These are phyloP conservation scores for Hydrozoanthus gracilis DNA, from an alignment of 92 coral and sea anemone species.

Conservation along the genomic window DNA sequence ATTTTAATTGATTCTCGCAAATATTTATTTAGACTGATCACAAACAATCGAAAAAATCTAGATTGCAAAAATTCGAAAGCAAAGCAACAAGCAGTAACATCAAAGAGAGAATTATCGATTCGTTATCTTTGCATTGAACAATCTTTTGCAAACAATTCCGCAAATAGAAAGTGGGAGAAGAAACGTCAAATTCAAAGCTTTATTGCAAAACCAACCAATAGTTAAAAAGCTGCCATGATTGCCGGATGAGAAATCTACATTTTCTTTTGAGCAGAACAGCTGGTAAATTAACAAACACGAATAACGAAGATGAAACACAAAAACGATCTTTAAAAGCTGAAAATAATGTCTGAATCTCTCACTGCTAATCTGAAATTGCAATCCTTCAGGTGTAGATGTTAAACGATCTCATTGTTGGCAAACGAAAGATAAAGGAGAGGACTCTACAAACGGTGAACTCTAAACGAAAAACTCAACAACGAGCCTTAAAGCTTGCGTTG, in stretches of 20 bases:
- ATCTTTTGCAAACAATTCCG: neutral
- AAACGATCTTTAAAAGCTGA: neutral
- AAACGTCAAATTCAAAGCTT: neutral
- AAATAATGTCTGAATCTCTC: neutral
- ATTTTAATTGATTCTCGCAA: neutral
- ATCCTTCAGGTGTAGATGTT: neutral
- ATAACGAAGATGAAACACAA: neutral
- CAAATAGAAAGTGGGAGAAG: neutral
- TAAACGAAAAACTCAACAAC: no score
- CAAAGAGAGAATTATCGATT: neutral
- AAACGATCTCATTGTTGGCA: no score
- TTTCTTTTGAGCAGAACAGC: slow-evolving; percentile 21
- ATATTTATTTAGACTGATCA: neutral
- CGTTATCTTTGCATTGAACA: neutral
- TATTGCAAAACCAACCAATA: slow-evolving; percentile 19
- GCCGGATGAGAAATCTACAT: neutral
- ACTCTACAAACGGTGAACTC: no score
- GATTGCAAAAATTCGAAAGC: neutral
- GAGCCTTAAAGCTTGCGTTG: no score
- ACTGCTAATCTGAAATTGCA: neutral
- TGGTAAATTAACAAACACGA: neutral
- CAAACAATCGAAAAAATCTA: neutral
- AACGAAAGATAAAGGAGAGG: no score
- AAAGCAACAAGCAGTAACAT: neutral
- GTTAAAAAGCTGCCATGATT: neutral